Evolutionary conservation across 2,113 vertebrate species (phyloP), one percentile per base, ranked within the genome.

Genomic region (Actenoides lindsayi): DNA sequence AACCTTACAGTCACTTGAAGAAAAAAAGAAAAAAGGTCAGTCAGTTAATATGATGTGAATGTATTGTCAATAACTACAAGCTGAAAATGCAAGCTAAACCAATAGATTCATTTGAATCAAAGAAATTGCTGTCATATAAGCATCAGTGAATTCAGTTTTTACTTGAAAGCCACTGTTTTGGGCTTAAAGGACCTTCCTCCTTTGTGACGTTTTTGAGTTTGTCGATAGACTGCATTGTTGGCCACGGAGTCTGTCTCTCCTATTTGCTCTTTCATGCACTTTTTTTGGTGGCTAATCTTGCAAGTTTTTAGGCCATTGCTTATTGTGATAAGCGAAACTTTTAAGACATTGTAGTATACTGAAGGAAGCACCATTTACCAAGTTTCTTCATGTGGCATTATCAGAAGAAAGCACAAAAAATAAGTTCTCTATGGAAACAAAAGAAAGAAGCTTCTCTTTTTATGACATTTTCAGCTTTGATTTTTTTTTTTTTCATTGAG

Each of bases 61-160:
- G 27, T 90, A 91, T 79, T 76, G 87, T 96, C 94, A 97, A 92
- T 92, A 97, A 82, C 37, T 79, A 42, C 44, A 90, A 83, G 23
- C n/a, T 70, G 57, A 79, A 84, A 92, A 84, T 82, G n/a, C 27
- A 73, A 63, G 59, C 82, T 90, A 56, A 77, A 85, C 31, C 35
- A 63, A 70, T 31, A 64, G 67, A 30, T 75, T 90, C 85, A 93
- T 96, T 94, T 51, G 74, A 91, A 48, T 92, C 54, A 89, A 94
- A 90, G 64, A 82, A 84, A 70, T 27, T 76, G 24, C 78, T 75
- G 67, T 94, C 75, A 46, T 62, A 31, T 48, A 77, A 73, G 50
- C 35, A 33, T 80, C 39, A 82, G 21, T 35, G 62, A 83, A 62
- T 90, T 81, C 73, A 74, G 24, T 48, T 94, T 94, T 87, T 82